These are phyloP conservation scores for Telmatherina bonti DNA, from an alignment of 2,797 vertebrate genomes.

Conservation along the genomic window DNA sequence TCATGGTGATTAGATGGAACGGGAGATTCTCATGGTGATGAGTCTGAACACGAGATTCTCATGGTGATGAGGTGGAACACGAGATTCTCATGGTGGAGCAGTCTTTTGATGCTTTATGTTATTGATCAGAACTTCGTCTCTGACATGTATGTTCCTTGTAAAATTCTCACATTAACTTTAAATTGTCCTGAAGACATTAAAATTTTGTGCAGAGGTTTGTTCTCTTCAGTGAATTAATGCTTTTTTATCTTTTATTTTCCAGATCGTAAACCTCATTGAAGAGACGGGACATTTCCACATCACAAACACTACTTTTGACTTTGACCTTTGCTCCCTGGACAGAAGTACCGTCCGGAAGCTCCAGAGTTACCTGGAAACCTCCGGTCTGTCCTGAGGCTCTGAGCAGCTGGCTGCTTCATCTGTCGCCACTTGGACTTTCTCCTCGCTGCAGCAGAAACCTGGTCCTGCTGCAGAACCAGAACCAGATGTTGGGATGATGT, in stretches of 20 bases:
- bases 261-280: slow-evolving; percentile 99
- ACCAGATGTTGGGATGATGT: slow-evolving; percentile 46
- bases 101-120: no score
- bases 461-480: slow-evolving; percentile 45
- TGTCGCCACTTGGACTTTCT: slow-evolving; percentile 42
- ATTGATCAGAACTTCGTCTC: no score
- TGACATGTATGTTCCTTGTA: no score
- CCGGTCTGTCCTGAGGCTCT: slow-evolving; percentile 89
- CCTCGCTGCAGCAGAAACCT: slow-evolving; percentile 66
- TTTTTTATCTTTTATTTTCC: slow-evolving; percentile 29
- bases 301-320: slow-evolving; percentile 99
- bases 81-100: no score
- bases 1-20: no score
- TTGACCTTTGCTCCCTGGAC: slow-evolving; percentile 98
- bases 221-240: no score
- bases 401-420: slow-evolving; percentile 81
- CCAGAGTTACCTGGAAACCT: slow-evolving; percentile 94
- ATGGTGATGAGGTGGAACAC: no score
- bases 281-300: slow-evolving; percentile 99
- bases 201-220: no score
- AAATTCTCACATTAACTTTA: no score
- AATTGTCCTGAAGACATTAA: no score
- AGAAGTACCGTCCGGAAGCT: slow-evolving; percentile 98
- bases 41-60: no score
- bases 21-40: no score